A percentile compares a stretch with the other conserved stretches of the same genome.
Conservation (phyloP, 2,797 vertebrate species). For the Cottoperca gobio region DNA sequence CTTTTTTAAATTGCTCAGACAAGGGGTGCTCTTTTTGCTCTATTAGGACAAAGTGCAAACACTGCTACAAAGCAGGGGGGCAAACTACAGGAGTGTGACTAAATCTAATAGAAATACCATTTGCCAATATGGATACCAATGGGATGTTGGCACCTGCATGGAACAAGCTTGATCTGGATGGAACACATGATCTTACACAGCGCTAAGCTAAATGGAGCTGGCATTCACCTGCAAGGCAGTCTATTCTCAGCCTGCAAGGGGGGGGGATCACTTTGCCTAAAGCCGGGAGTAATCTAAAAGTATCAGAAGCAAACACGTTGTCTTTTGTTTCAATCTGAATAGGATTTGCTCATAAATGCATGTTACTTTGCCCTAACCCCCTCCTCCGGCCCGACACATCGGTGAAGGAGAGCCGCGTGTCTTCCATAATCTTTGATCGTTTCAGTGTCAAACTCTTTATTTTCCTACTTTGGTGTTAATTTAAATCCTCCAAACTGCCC, state of each 20-base stretch:
- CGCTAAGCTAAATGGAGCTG: conserved; percentile 24
- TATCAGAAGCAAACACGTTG: not conserved
- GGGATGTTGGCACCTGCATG: conserved; percentile 33
- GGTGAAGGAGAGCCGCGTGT: not conserved
- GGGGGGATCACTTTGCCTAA: conserved; percentile 10
- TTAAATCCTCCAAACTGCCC: not conserved
- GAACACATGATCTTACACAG: conserved; percentile 17
- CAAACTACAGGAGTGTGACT: conserved; percentile 65
- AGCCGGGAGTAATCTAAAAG: conserved; percentile 29
- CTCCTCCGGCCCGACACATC: not conserved
- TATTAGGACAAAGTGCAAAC: conserved; percentile 83
- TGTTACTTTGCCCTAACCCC: not conserved
- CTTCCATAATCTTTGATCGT: conserved; percentile 2
- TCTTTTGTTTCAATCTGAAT: not conserved
- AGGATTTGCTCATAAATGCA: not conserved
- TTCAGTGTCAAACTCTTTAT: not conserved
- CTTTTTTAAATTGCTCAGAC: conserved; percentile 84
- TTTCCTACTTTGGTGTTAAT: not conserved
- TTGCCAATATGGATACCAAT: conserved; percentile 44
- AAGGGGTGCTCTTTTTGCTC: conserved; percentile 77
- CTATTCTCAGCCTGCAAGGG: conserved; percentile 17
- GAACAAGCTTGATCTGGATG: conserved; percentile 35
- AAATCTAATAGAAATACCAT: conserved; percentile 74
- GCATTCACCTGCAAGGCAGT: not conserved
- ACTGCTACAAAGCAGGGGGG: conserved; percentile 62